These are phyloP conservation scores for Leiothrix lutea DNA, from an alignment of 2,113 vertebrate species.

Conservation along the genomic window DNA sequence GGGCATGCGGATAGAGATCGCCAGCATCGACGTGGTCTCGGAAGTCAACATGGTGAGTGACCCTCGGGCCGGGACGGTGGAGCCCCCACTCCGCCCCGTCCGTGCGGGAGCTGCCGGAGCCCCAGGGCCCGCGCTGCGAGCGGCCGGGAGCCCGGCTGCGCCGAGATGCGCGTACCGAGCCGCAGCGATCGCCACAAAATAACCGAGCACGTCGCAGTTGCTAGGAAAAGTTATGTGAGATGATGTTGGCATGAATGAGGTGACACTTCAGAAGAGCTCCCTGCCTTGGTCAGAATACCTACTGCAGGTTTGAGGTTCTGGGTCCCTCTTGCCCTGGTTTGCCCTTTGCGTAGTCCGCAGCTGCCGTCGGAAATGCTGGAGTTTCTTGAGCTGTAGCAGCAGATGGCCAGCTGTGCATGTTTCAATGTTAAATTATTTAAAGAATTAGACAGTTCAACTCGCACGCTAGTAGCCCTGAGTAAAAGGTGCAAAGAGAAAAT, in stretches of 20 bases:
- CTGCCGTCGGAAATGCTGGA: neutral
- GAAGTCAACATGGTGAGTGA: slow-evolving; percentile 97
- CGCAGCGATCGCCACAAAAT: fast-evolving
- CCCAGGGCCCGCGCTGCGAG: fast-evolving
- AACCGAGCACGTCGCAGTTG: neutral
- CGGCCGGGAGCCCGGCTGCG: neutral
- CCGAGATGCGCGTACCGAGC: neutral
- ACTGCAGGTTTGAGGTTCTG: neutral
- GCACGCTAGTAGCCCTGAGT: neutral
- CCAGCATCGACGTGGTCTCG: slow-evolving; percentile 93
- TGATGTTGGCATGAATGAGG: fast-evolving
- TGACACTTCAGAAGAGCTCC: neutral
- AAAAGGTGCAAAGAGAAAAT: neutral
- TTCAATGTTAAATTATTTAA: neutral
- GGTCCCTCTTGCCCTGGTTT: neutral
- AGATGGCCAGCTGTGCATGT: neutral
- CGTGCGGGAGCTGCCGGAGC: neutral
- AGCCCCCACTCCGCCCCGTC: neutral
- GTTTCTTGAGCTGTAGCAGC: neutral
- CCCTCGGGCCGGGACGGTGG: neutral
- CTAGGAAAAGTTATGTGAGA: neutral
- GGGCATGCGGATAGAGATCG: slow-evolving; percentile 91
- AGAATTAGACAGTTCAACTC: neutral
- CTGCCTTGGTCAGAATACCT: neutral
- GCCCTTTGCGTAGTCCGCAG: neutral